Conservation (phyloP, 2,113 vertebrate species). For the Turdus rufiventris region DNA sequence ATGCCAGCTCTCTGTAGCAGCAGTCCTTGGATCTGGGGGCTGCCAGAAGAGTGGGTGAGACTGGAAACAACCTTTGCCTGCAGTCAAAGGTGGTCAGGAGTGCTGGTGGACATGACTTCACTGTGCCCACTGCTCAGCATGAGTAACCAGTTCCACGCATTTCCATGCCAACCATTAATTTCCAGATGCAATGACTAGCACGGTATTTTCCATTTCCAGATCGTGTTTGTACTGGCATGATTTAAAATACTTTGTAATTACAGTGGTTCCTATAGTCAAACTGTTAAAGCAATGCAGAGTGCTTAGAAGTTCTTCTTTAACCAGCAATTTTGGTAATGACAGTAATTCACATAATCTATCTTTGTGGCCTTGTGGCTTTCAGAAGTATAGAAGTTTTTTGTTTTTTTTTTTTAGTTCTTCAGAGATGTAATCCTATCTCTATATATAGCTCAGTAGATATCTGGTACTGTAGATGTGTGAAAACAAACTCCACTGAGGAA, state of each 20-base stretch:
- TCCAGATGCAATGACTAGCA: conserved; percentile 26
- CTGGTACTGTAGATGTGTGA: not conserved
- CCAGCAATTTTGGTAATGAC: conserved; percentile 77
- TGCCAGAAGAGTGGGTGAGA: conserved; percentile 31
- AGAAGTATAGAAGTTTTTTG: conserved; percentile 66
- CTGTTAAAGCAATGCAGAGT: not conserved
- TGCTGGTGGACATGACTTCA: not conserved
- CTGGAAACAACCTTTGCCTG: conserved; percentile 19
- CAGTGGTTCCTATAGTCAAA: conserved; percentile 38
- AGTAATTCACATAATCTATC: conserved; percentile 71
- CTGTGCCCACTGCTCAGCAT: not conserved
- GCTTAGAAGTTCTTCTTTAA: conserved; percentile 45
- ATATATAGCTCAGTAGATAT: conserved; percentile 25
- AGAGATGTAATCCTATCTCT: not conserved
- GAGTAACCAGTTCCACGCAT: conserved; percentile 49
- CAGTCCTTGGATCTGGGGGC: not conserved
- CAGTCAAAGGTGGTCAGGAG: not conserved
- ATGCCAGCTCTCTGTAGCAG: not conserved
- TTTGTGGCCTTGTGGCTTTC: conserved; percentile 69
- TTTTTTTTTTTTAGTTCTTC: not conserved
- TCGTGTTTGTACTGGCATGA: conserved; percentile 70
- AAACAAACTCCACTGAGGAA: not conserved
- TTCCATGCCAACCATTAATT: conserved; percentile 23
- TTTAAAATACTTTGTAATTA: conserved; percentile 73
- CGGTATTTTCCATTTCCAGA: conserved; percentile 47